These are phyloP conservation scores for Muscicapa comitata DNA, from an alignment of 2,797 vertebrate species.

Conservation along the genomic window DNA sequence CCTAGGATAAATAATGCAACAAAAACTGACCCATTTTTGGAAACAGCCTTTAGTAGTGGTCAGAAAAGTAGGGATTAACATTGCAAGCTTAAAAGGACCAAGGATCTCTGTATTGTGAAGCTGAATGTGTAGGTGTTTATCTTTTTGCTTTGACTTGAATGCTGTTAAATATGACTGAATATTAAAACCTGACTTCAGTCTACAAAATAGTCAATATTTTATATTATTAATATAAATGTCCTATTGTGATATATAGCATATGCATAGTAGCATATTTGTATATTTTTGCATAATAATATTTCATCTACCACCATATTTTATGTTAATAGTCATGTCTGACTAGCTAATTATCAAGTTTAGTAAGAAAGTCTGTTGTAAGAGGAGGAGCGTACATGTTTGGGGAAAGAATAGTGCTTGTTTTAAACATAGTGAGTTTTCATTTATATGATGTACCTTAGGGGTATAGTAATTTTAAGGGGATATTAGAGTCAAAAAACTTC, in stretches of 20 bases:
- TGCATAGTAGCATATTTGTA: background rate
- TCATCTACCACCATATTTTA: background rate
- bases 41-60: background rate
- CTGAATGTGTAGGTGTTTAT: background rate
- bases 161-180: conserved; percentile 5
- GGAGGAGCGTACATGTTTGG: background rate
- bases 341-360: background rate
- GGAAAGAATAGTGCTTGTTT: background rate
- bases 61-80: background rate
- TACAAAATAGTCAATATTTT: background rate
- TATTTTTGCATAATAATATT: background rate
- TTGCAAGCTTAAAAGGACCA: background rate
- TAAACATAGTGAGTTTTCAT: background rate
- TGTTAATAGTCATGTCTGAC: background rate
- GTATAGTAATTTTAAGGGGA: background rate
- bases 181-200: background rate
- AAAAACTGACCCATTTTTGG: background rate
- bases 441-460: background rate
- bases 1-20: background rate
- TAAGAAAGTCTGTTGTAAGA: background rate
- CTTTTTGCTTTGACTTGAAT: background rate
- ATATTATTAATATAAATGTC: background rate
- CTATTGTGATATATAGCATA: background rate
- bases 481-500: background rate
- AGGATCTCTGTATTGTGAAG: background rate